A percentile compares a stretch with the other conserved stretches of the same genome.
These are phyloP conservation scores for Baryphthengus martii DNA, from an alignment of 2,113 vertebrate genomes.

Conservation along the genomic window DNA sequence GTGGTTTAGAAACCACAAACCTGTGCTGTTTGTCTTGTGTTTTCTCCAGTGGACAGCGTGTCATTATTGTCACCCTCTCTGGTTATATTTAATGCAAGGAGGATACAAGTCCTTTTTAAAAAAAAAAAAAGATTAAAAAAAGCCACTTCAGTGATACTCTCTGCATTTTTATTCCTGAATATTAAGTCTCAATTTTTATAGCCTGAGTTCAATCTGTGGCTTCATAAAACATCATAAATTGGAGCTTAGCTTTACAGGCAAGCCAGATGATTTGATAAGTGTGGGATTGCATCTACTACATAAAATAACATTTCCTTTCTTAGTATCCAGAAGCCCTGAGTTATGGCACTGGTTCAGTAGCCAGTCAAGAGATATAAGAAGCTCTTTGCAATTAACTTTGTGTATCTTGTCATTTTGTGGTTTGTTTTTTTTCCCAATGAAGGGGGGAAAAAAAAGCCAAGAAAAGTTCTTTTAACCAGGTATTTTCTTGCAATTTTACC, in stretches of 20 bases:
- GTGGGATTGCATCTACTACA: constrained; percentile 36
- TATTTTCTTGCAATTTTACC: constrained; percentile 13
- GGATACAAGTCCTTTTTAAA: neutral
- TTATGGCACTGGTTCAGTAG: neutral
- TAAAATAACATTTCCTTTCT: neutral
- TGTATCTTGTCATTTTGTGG: neutral
- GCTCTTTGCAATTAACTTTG: constrained; percentile 10
- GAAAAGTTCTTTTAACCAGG: neutral
- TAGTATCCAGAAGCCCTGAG: neutral
- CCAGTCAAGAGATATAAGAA: neutral
- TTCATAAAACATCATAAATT: constrained; percentile 58
- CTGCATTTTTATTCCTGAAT: constrained; percentile 56
- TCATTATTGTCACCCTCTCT: neutral
- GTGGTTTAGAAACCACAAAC: neutral
- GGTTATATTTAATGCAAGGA: neutral
- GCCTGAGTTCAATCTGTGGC: constrained; percentile 33
- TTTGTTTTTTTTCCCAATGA: neutral
- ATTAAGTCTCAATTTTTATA: constrained; percentile 60
- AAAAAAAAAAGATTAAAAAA: neutral
- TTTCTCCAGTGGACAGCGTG: neutral
- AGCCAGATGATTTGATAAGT: constrained; percentile 49
- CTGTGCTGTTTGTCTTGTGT: neutral
- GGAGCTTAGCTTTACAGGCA: constrained; percentile 37
- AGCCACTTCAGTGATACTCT: neutral
- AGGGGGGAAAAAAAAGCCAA: neutral